A percentile compares a stretch with the other conserved stretches of the same genome.
Conservation (phyloP, 2,797 vertebrate genomes). For the Champsocephalus gunnari region DNA sequence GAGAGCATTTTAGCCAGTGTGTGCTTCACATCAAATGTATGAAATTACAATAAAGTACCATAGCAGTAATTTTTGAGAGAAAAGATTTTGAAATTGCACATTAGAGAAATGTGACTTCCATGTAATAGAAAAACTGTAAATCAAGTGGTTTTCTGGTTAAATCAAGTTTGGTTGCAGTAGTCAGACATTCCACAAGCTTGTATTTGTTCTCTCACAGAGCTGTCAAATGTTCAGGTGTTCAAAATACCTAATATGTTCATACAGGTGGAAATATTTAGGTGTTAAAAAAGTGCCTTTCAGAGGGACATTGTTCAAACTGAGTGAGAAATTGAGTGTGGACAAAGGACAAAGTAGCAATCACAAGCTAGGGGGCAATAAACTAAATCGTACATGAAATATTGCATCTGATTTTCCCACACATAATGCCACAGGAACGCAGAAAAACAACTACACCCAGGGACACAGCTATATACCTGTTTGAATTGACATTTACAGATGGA, state of each 20-base stretch:
- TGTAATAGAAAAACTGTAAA: background rate
- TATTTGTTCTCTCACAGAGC: background rate
- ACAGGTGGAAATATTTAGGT: slow-evolving; percentile 4
- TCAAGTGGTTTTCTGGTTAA: background rate
- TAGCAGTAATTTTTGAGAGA: slow-evolving; percentile 16
- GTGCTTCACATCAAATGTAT: slow-evolving; percentile 45
- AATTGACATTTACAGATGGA: slow-evolving; percentile 72
- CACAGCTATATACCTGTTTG: slow-evolving; percentile 42
- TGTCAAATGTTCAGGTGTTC: background rate
- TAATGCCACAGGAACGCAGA: slow-evolving; percentile 13
- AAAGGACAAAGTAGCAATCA: slow-evolving; percentile 32
- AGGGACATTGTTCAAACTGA: background rate
- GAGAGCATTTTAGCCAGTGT: slow-evolving; percentile 36
- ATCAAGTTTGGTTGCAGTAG: background rate
- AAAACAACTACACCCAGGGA: slow-evolving; percentile 26
- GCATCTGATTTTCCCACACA: slow-evolving; percentile 23
- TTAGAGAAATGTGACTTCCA: slow-evolving; percentile 24
- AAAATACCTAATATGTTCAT: background rate
- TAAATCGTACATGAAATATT: slow-evolving; percentile 44
- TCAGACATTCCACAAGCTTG: background rate
- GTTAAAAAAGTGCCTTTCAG: slow-evolving; percentile 2
- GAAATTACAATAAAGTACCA: slow-evolving; percentile 39
- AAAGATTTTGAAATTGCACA: slow-evolving; percentile 16
- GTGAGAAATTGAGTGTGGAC: background rate
- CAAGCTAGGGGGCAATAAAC: slow-evolving; percentile 36